These are phyloP conservation scores for Branchinecta lindahli DNA, from an alignment of 1,140 invertebrate genomes.

Conservation along the genomic window DNA sequence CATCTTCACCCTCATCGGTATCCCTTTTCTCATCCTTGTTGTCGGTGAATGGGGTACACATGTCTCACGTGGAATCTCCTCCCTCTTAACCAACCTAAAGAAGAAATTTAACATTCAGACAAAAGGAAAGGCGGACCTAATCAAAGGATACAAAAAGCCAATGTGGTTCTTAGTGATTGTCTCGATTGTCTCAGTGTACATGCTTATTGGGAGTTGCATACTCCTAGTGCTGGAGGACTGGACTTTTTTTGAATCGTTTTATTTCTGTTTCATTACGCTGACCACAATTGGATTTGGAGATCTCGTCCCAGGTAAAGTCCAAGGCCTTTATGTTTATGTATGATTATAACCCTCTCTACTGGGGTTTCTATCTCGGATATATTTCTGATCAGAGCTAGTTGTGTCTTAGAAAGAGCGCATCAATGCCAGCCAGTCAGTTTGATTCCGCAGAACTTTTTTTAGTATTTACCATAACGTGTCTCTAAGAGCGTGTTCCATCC, in stretches of 20 bases:
- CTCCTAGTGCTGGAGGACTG: not conserved
- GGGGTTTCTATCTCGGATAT: too few species aligned
- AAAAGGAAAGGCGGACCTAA: not conserved
- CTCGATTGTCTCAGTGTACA: not conserved
- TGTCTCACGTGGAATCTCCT: not conserved
- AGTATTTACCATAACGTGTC: too few species aligned
- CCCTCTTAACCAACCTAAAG: not conserved
- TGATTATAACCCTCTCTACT: too few species aligned
- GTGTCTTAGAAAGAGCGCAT: too few species aligned
- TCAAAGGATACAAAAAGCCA: not conserved
- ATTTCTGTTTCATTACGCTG: not conserved
- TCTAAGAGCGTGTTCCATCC: too few species aligned
- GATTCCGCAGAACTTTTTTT: too few species aligned
- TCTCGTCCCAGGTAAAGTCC: not conserved
- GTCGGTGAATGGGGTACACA: not conserved
- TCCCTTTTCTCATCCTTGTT: not conserved
- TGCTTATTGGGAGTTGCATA: not conserved
- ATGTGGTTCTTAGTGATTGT: not conserved
- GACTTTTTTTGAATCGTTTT: not conserved
- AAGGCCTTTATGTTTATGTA: too few species aligned
- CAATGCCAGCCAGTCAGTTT: too few species aligned
- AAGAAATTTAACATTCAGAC: not conserved
- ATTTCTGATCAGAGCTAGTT: too few species aligned
- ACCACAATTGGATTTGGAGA: not conserved
- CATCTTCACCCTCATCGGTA: not conserved